Percentiles rank a stretch among this genome's conserved stretches.
phyloP scores from a whole-genome alignment of 2,113 vertebrate species.

The Ptilonorhynchus violaceus region DNA sequence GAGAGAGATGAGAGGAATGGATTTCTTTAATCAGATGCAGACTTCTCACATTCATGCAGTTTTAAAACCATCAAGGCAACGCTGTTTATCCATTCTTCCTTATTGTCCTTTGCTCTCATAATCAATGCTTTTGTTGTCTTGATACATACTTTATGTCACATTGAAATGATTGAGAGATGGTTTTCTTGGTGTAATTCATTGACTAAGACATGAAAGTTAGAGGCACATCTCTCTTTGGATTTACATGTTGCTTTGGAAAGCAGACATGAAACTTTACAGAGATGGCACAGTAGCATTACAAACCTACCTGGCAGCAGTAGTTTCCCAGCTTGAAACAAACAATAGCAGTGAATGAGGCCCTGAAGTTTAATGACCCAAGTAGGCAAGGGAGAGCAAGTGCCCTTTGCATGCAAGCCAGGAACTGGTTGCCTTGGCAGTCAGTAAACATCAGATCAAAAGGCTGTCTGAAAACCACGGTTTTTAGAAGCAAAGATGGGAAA shows the following conservation, averaged over 20 bases:
- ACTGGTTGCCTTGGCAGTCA: not conserved
- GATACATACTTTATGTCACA: not conserved
- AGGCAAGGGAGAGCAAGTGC: not conserved
- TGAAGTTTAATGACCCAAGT: not conserved
- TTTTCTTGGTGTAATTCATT: not conserved
- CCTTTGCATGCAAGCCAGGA: not conserved
- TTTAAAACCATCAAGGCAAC: not conserved
- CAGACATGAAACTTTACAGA: not conserved
- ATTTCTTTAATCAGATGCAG: slow-evolving; percentile 31
- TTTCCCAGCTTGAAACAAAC: not conserved
- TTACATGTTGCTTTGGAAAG: not conserved
- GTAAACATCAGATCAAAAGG: slow-evolving; percentile 36
- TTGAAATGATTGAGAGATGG: not conserved
- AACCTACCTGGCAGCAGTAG: not conserved
- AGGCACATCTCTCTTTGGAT: not conserved
- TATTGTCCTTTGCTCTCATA: not conserved
- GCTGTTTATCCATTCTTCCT: not conserved
- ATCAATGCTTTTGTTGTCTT: not conserved
- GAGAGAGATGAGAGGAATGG: not conserved
- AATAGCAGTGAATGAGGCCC: not conserved
- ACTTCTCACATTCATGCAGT: not conserved
- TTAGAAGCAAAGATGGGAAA: slow-evolving; percentile 23
- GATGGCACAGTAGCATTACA: not conserved
- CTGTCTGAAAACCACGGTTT: slow-evolving; percentile 6
- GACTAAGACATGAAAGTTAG: not conserved